These are phyloP conservation scores for Taphrorychus bicolor DNA, from an alignment of 2,888 invertebrate species.

Conservation along the genomic window DNA sequence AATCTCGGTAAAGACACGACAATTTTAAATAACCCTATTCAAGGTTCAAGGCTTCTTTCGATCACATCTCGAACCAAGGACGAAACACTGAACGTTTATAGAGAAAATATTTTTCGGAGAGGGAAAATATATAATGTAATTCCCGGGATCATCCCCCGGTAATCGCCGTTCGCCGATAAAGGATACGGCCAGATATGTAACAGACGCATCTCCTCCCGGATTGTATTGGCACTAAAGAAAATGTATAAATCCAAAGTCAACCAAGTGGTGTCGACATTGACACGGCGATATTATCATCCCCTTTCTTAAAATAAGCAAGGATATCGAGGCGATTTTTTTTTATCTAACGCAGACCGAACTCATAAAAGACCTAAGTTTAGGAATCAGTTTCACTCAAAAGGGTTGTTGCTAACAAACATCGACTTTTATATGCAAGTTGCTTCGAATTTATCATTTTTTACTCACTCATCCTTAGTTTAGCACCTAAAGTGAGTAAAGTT, in stretches of 20 bases:
- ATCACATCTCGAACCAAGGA: conserved; percentile 13
- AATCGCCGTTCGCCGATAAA: conserved; percentile 25
- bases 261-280: conserved; percentile 12
- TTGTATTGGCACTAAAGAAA: conserved; percentile 32
- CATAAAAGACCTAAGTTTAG: no score
- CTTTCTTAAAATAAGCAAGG: not conserved
- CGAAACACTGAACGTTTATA: conserved; percentile 32
- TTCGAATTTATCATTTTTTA: no score
- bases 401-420: no score
- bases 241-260: conserved; percentile 19
- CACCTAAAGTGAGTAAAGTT: no score
- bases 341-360: not conserved
- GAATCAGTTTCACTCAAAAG: no score
- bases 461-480: no score
- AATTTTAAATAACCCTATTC: not conserved
- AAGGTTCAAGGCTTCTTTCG: not conserved
- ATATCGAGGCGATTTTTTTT: not conserved
- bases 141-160: conserved; percentile 29
- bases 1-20: no score
- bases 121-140: conserved; percentile 22
- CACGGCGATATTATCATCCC: not conserved
- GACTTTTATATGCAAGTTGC: no score
- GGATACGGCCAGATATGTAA: conserved; percentile 32
- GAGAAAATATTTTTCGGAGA: conserved; percentile 21
- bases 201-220: conserved; percentile 24